Base-by-base conservation (phyloP, 2,888 invertebrate species). In the Tridacna gigas region DNA sequence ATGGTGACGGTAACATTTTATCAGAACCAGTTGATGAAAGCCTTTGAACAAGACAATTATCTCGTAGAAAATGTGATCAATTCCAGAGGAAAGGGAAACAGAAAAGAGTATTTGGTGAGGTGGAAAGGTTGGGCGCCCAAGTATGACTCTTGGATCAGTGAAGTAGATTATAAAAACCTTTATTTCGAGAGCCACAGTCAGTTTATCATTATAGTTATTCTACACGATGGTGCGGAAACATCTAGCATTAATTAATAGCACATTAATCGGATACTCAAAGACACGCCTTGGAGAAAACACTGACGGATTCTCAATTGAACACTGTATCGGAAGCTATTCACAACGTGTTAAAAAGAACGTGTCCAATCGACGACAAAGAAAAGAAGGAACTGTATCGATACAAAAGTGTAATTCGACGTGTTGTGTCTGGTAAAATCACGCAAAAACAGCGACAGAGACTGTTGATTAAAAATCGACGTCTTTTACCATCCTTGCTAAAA, bases 291-390 rank as follows among this genome's bases (percentile, higher is more conserved):
- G 12, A 83, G 18, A 78, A 80, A 25, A 83, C 79, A 18, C 66
- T 83, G n/a, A 67, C 20, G 7, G 47, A 28, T 9, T 51, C 22
- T 22, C 86, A 84, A 51, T 60, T 79, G 76, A 28, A 60, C 37
- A 74, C 69, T 65, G 51, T 84, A 18, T 66, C 76, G 61, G 83
- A 84, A 71, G 77, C 82, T 18, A 78, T 87, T 28, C 84, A 82
- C 77, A 87, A 87, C 79, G 83, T 83, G 28, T 65, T 87, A 25
- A 63, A 63, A 26, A 83, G 84, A 61, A 85, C 77, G 26, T 83
- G 79, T 69, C 65, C 74, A 37, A 48, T 87, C 45, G 67, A 56
- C 11, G 73, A 79, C 22, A 74, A 60, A 60, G 79, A 74, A 66
- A 87, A 83, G 60, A 85, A 83, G 61, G 80, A 26, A 60, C 74